Evolutionary conservation across 2,797 vertebrate species (phyloP).

Genomic region (Micropoecilia bifurca): DNA sequence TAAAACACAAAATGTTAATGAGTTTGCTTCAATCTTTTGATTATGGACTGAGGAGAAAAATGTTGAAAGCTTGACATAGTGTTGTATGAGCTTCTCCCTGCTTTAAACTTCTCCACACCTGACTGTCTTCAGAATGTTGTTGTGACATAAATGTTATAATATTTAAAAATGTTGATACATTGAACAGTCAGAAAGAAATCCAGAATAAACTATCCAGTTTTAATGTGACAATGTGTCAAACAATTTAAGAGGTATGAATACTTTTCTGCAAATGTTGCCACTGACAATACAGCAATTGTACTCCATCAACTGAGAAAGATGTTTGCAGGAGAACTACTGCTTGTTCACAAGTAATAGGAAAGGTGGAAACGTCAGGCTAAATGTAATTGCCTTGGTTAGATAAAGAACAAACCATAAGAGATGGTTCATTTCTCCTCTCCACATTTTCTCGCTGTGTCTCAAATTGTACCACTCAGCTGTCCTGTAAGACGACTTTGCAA

Average conservation of each 20-base stretch:
- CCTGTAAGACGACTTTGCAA: constrained; percentile 49
- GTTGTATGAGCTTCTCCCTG: not conserved
- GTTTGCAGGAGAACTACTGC: constrained; percentile 34
- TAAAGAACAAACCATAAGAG: constrained; percentile 54
- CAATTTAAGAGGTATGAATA: not conserved
- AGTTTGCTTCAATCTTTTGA: constrained; percentile 5
- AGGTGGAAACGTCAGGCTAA: constrained; percentile 49
- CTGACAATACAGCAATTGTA: constrained; percentile 38
- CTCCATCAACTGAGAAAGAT: constrained; percentile 56
- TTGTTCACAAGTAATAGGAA: constrained; percentile 42
- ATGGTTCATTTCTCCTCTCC: constrained; percentile 39
- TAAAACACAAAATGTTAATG: constrained; percentile 49
- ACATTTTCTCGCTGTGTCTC: constrained; percentile 22
- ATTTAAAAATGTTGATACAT: not conserved
- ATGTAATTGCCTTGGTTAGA: constrained; percentile 63
- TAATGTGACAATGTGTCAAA: not conserved
- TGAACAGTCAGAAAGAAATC: not conserved
- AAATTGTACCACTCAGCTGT: constrained; percentile 50
- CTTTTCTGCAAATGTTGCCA: constrained; percentile 17
- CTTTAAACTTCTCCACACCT: not conserved
- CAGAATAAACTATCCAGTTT: not conserved
- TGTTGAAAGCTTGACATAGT: not conserved
- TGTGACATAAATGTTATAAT: not conserved
- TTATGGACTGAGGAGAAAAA: not conserved
- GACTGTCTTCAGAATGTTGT: not conserved